These are phyloP conservation scores for Oreochromis grahami DNA, from an alignment of 2,797 vertebrate species.

Conservation along the genomic window DNA sequence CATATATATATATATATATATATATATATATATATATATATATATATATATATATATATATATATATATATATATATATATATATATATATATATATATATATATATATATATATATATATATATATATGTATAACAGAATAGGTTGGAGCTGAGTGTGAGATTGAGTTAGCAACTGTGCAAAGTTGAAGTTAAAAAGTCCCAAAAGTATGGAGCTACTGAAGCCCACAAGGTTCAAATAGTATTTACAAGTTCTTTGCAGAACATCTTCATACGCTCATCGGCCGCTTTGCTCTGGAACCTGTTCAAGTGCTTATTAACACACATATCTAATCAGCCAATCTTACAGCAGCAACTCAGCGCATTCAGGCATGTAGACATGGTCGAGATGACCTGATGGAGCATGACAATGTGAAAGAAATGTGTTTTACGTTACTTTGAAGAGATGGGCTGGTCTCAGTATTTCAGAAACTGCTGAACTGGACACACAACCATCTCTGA, in stretches of 20 bases:
- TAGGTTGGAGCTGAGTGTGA: neutral
- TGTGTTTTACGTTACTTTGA: neutral
- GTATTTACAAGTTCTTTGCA: neutral
- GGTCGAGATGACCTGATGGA: neutral
- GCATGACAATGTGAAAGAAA: neutral
- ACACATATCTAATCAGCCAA: neutral
- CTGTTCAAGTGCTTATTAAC: neutral
- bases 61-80: too few relatives aligned
- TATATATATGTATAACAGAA: neutral
- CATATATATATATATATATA: too few relatives aligned
- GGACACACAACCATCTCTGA: neutral
- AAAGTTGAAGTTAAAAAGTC: neutral
- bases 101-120: too few relatives aligned
- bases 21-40: too few relatives aligned
- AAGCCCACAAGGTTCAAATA: neutral
- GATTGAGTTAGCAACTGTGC: neutral
- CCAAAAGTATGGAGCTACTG: neutral
- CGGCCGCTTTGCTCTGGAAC: neutral
- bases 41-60: too few relatives aligned
- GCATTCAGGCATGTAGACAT: neutral
- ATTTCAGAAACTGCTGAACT: neutral
- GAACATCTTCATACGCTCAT: neutral
- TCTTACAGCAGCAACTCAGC: neutral
- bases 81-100: too few relatives aligned
- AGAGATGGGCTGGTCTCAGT: neutral